Base-by-base conservation (phyloP, 2,797 vertebrate genomes). In the Amblyopsis hoosieri region DNA sequence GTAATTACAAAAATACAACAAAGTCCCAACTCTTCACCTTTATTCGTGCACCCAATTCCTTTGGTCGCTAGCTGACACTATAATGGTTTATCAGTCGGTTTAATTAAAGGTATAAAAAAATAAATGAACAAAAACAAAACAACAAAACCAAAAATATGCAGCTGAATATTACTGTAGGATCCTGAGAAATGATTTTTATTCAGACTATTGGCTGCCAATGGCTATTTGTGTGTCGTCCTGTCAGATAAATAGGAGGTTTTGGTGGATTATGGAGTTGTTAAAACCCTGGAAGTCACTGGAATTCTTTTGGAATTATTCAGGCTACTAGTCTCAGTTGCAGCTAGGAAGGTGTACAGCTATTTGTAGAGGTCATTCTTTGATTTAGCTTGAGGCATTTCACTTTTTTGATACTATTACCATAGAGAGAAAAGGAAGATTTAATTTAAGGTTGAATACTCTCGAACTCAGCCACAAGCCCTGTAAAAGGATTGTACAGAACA, bases 1-100 rank as follows among this genome's bases (percentile, higher is more conserved):
- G 78, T 87, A 90, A 90, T 90, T 89, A 85, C 88, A 89, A 87
- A 88, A 91, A 85, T 87, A 90, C 88, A 87, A 80, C 84, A 69
- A 19, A 33, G 69, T 87, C 81, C 74, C 73, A 67, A 71, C 64
- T 64, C 67, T 66, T 15, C 7, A n/a, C 33, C n/a, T 15, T 15
- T 11, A 3, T 11, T 5, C 75, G 65, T 70, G 33, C 54, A 49
- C 11, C 47, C 19, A n/a, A 65, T 42, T 9, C 8, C 37, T 42
- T 8, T 42, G 37, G 37, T 42, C 9, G 8, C 37, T 42, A 42
- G 37, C 37, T 42, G 37, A 42, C 37, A 42, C 37, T 42, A 42
- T 42, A 29, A 29, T 29, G 23, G 23, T 29, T 29, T 29, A 29
- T 42, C 37, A 9, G 37, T 42, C 7, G 8, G 37, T 42, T 42